A percentile compares a stretch with the other conserved stretches of the same genome.
Evolutionary conservation across 2,888 invertebrate species (phyloP).

Genomic region (Opisthograptis luteolata): DNA sequence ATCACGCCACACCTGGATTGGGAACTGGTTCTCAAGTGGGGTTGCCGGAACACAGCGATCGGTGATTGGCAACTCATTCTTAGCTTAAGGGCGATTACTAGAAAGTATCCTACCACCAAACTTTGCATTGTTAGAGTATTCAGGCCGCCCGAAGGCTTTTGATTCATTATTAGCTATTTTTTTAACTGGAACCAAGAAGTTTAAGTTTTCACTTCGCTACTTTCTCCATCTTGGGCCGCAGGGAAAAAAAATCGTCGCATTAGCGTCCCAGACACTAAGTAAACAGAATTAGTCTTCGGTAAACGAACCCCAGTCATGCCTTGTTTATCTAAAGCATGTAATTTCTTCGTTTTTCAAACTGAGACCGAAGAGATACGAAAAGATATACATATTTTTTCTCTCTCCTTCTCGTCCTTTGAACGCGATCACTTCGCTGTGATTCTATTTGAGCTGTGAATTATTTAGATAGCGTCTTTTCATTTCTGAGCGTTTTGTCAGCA

Average conservation of each 20-base stretch:
- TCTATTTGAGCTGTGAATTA: conserved; percentile 25
- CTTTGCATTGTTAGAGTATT: no score
- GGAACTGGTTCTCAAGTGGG: no score
- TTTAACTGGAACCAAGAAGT: no score
- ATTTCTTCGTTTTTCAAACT: conserved; percentile 44
- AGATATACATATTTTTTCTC: conserved; percentile 15
- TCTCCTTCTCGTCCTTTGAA: conserved; percentile 11
- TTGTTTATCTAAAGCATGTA: conserved; percentile 54
- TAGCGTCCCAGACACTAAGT: conserved; percentile 54
- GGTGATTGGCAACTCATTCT: no score
- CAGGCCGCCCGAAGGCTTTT: no score
- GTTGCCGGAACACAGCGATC: no score
- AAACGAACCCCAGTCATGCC: conserved; percentile 55
- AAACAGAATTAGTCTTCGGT: conserved; percentile 64
- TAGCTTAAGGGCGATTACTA: no score
- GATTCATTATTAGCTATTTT: no score
- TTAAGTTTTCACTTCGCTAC: conserved; percentile 2
- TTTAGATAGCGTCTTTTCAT: conserved; percentile 13
- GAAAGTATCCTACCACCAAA: no score
- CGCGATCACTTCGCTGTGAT: conserved; percentile 17
- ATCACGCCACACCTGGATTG: no score
- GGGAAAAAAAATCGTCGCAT: conserved; percentile 56
- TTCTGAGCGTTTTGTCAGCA: background rate
- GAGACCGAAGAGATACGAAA: conserved; percentile 11
- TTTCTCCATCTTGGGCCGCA: conserved; percentile 30